Base-by-base conservation (phyloP, 2,113 vertebrate genomes). In the Talpa occidentalis region DNA sequence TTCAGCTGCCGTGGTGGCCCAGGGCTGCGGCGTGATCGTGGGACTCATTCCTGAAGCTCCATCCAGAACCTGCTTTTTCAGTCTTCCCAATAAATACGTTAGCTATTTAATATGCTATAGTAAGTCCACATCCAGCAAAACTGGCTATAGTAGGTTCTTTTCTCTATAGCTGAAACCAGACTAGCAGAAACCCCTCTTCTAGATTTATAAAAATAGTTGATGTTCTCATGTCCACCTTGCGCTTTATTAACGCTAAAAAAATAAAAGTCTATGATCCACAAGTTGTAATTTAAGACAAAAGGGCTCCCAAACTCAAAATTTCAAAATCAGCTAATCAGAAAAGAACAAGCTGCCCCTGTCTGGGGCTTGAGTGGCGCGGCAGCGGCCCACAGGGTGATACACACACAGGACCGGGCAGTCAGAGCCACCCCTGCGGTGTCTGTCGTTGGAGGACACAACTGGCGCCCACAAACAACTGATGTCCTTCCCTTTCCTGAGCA, bases 341-440 rank as follows among this genome's bases (percentile, higher is more conserved):
- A 59, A 69, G 49, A 74, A 69, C 16, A 16, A 37, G 37, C 5
- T 37, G 35, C 10, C 12, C 6, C 28, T 40, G 72, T 32, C 15
- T 40, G 26, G 42, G 40, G 52, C 35, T 4, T 17, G 2, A 44
- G 35, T 15, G 16, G 22, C 37, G 8, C 14, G 56, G 30, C 0
- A 32, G 35, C 15, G 47, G 49, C 49, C 49, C 2, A 12, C 3
- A 3, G 7, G 14, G n/a, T 9, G 10, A 19, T n/a, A n/a, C 10
- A 10, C 11, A 26, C 6, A 17, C 6, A 2, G 37, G 11, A 42
- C 5, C 9, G 16, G 22, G 35, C 0, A 35, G 79, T 10, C 0
- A 21, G 11, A 17, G 44, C 26, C 7, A 28, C n/a, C 49, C 47
- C 30, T 49, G 8, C 15, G 28, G 6, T 2, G 7, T 21, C 69